Conservation (phyloP, 2,888 invertebrate species). For the Cephus runcator region DNA sequence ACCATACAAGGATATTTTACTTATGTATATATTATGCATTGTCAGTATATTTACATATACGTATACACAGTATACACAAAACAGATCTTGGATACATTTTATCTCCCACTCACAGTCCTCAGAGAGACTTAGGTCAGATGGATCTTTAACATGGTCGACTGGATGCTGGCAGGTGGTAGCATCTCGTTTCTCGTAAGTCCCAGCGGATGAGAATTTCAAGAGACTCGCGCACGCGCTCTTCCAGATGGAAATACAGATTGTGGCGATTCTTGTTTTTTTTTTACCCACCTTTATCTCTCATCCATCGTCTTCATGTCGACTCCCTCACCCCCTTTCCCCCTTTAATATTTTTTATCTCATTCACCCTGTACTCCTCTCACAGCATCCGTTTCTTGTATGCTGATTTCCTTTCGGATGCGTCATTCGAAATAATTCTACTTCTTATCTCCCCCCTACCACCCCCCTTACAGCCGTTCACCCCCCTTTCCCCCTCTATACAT, state of each 20-base stretch:
- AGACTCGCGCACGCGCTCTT: constrained; percentile 60
- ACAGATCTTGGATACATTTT: neutral
- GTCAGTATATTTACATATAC: too few species aligned
- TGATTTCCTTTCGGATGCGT: neutral
- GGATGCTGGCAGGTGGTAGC: constrained; percentile 52
- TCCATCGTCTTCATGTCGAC: constrained; percentile 32
- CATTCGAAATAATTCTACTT: neutral
- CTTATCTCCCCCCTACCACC: neutral
- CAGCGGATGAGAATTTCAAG: constrained; percentile 57
- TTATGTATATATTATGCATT: too few species aligned
- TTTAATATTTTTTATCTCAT: constrained; percentile 25
- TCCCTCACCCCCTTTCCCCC: neutral
- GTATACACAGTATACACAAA: neutral
- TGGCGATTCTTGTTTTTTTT: constrained; percentile 41
- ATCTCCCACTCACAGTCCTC: neutral
- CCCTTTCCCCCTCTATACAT: constrained; percentile 14
- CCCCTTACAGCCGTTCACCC: constrained; percentile 10
- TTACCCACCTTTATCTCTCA: constrained; percentile 33
- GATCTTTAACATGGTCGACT: neutral
- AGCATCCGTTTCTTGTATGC: constrained; percentile 1
- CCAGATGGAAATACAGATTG: constrained; percentile 61
- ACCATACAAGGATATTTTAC: neutral
- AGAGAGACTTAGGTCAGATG: neutral
- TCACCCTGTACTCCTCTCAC: neutral
- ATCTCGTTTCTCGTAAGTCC: constrained; percentile 49